Evolutionary conservation across 2,888 invertebrate genomes (phyloP), one percentile per base, ranked within the genome.

Genomic region (Clepsis dumicolana): DNA sequence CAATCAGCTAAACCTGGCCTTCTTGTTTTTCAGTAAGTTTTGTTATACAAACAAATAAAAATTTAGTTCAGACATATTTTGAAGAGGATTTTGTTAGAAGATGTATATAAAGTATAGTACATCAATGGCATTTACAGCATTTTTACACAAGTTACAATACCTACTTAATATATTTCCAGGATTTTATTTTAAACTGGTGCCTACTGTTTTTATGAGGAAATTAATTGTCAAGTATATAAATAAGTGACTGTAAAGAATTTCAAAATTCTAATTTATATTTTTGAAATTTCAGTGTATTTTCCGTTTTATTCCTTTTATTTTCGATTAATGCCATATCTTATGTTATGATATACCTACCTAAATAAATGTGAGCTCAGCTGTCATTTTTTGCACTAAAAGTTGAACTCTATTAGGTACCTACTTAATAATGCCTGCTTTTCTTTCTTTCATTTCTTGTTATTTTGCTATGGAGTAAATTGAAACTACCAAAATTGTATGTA

Each of bases 221-320:
- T 54, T 18, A 18, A 18, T 32, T 32, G 16, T 32, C 32, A 18
- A 32, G 8, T 32, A 14, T 32, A 32, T 18, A 27, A 54, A 12
- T 18, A 29, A 10, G 1, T 10, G 16, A 18, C 12, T 29, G 27
- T 29, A 21, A 18, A 8, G 25, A 27, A 16, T 53, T 53, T 12
- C 53, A 16, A 54, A 54, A 54, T 32, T 32, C 16, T 21, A 62
- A 10, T 50, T 44, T 18, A 0, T 44, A 32, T 61, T 44, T 53
- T 29, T 27, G 25, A 59, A 65, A 32, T 57, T n/a, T 44, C 48
- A 10, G n/a, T 38, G n/a, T 25, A 24, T 5, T 18, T 35, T 35
- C 35, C 10, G 10, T 35, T 44, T 32, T 32, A 38, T 38, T 38
- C 4, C 14, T 4, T 38, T 38, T 38, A 38, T 38, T 38, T 38